Base-by-base conservation (phyloP, 1,140 invertebrate genomes). In the Metopolophium dirhodum region DNA sequence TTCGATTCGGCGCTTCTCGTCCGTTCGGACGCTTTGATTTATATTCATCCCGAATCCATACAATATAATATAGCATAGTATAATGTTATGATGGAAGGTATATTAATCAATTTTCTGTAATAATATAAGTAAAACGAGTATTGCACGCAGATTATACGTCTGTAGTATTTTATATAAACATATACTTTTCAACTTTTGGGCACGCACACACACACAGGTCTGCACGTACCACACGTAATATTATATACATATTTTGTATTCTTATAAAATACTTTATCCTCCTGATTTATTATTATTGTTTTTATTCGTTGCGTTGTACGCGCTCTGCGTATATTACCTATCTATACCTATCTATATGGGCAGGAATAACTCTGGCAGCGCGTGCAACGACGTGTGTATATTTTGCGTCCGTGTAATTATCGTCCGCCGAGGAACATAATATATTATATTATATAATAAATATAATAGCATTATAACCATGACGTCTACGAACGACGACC, bases 221-320 rank as follows among this genome's bases (percentile, higher is more conserved):
- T 18, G 14, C 61, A n/a, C 77, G 77, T 22, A 37, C 77, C 4
- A 82, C 57, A 14, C 7, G 18, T 23, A 37, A 37, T 41, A 45
- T 85, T 14, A 85, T n/a, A n/a, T 41, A 41, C 41, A 41, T 77
- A 22, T 54, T 54, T n/a, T 23, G 83, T 85, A 45, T 20, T 47
- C 85, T n/a, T 49, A 20, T 49, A 49, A 87, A 87, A 87, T 87
- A 87, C 14, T 47, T 35, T 47, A 87, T 87, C 23, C 4, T 87
- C 86, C 30, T 87, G 49, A 49, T 87, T 87, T 49, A 87, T 87
- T 49, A 82, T 37, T 82, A 82, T 37, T 82, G 18, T 86, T 87
- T 87, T n/a, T 30, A 30, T 87, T 49, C 86, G 45, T 68, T 68
- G 61, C 61, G 3, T n/a, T 4, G 14, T 57, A 47, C 9, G 35